A percentile compares a stretch with the other conserved stretches of the same genome.
phyloP scores from a whole-genome alignment of 2,888 invertebrate species.

The Trissonchulus latispiculum region DNA sequence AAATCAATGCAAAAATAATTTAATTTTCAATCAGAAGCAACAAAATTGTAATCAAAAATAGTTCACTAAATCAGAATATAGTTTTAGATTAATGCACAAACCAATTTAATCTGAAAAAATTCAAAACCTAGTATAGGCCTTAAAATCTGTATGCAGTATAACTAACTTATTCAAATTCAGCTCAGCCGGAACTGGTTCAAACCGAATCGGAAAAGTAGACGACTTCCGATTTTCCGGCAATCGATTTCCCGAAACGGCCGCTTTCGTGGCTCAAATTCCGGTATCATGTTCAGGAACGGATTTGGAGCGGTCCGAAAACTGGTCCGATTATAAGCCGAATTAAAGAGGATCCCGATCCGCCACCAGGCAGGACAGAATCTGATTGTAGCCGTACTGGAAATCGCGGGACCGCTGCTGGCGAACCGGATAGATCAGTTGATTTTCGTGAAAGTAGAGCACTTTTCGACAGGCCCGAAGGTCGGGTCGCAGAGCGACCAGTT shows the following conservation, averaged over 20 bases:
- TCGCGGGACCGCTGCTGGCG: conserved; percentile 57
- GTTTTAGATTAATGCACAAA: no score
- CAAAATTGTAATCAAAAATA: no score
- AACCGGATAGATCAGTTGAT: conserved; percentile 62
- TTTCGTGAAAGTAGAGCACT: conserved; percentile 66
- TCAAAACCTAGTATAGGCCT: no score
- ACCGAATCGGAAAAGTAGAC: conserved; percentile 6
- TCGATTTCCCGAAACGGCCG: not conserved
- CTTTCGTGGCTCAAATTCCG: not conserved
- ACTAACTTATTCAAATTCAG: no score
- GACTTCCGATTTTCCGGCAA: conserved; percentile 1
- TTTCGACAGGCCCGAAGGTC: conserved; percentile 55
- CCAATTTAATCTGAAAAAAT: no score
- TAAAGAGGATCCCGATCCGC: conserved; percentile 4
- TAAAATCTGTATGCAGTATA: no score
- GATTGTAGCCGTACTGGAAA: conserved; percentile 65
- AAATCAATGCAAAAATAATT: no score
- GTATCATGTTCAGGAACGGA: conserved; percentile 5
- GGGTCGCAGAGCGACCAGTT: conserved; percentile 58
- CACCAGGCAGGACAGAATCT: conserved; percentile 40
- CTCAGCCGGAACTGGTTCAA: no score
- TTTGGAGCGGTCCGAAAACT: not conserved
- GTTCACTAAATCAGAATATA: no score
- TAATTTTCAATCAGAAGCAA: no score
- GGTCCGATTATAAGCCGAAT: not conserved